A percentile compares a stretch with the other conserved stretches of the same genome.
phyloP scores from a whole-genome alignment of 2,797 vertebrate species.

The Rhincodon typus region DNA sequence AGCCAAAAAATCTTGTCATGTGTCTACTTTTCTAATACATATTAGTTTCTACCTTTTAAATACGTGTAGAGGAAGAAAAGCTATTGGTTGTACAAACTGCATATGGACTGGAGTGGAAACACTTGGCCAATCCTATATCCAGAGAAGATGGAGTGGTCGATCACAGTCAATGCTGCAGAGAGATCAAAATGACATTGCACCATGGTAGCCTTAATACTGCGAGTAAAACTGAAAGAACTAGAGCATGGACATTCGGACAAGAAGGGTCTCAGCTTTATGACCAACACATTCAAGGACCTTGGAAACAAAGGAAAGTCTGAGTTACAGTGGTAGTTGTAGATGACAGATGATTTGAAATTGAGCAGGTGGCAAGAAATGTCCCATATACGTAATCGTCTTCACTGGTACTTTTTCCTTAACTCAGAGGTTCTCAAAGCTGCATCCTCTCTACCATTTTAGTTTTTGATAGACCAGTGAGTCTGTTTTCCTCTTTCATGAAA shows the following conservation, averaged over 20 bases:
- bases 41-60: not conserved
- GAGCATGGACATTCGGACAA: not conserved
- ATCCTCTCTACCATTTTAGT: not conserved
- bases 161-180: not conserved
- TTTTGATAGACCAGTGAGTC: too few species aligned
- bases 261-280: not conserved
- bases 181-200: not conserved
- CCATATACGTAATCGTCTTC: not conserved
- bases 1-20: not conserved
- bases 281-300: not conserved
- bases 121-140: not conserved
- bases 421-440: not conserved
- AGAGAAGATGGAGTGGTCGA: not conserved
- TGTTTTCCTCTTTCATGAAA: too few species aligned
- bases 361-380: not conserved
- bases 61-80: not conserved
- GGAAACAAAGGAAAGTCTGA: not conserved
- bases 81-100: not conserved
- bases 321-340: not conserved
- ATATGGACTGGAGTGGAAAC: not conserved
- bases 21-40: not conserved
- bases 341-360: not conserved
- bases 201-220: not conserved
- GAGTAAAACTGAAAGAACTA: not conserved
- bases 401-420: not conserved